Conservation (phyloP, 2,888 invertebrate genomes). For the Leptopilina syphax region DNA sequence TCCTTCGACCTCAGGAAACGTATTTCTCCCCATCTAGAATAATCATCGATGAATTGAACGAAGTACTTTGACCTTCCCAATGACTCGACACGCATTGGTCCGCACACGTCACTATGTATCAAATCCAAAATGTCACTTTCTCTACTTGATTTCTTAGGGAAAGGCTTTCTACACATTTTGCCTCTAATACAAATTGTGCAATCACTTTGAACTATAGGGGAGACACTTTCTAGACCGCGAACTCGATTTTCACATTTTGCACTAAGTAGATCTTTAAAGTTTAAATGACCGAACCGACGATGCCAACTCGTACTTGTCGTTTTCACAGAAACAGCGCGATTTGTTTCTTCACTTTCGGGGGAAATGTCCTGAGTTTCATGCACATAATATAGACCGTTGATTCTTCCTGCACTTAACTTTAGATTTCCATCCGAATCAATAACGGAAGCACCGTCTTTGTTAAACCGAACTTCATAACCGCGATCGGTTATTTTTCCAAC, state of each 20-base stretch:
- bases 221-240: conserved; percentile 10
- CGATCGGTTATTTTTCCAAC: conserved; percentile 27
- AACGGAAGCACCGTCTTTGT: background rate
- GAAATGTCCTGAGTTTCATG: no score
- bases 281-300: conserved; percentile 35
- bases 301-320: background rate
- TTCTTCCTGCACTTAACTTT: no score
- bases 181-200: conserved; percentile 10
- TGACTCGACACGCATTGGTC: conserved; percentile 55
- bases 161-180: conserved; percentile 32
- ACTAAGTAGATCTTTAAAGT: background rate
- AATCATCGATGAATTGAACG: conserved; percentile 60
- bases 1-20: conserved; percentile 53
- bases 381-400: no score
- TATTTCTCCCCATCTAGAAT: conserved; percentile 55
- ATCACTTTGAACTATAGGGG: background rate
- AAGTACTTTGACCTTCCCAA: conserved; percentile 55
- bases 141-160: conserved; percentile 19
- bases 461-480: conserved; percentile 8
- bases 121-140: conserved; percentile 49
- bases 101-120: conserved; percentile 49
- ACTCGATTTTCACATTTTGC: conserved; percentile 20
- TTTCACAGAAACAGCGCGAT: background rate
- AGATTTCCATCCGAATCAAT: no score
- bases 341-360: background rate